These are phyloP conservation scores for Ptychodera flava DNA, from an alignment of 35 echinoderm and acorn worm genomes.

Conservation along the genomic window DNA sequence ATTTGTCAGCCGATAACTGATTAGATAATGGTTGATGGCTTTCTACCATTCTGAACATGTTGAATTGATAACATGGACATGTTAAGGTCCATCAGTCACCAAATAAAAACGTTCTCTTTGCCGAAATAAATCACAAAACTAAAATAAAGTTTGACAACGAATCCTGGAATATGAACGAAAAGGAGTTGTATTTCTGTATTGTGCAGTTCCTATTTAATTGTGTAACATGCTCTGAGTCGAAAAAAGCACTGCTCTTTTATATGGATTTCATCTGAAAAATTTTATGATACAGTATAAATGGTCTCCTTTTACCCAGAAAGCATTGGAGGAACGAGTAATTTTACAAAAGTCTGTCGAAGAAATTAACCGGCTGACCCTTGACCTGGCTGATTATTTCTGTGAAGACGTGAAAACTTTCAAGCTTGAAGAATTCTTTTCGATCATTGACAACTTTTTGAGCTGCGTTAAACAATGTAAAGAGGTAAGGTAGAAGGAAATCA, in stretches of 20 bases:
- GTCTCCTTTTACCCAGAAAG: constrained; percentile 25
- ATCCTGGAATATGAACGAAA: neutral
- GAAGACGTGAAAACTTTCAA: constrained; percentile 80
- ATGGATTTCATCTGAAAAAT: neutral
- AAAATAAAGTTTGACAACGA: neutral
- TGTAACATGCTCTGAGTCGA: too few relatives aligned
- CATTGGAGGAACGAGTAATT: constrained; percentile 40
- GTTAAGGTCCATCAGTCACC: too few relatives aligned
- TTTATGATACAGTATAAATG: neutral
- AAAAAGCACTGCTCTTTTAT: too few relatives aligned
- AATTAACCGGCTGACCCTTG: constrained; percentile 54
- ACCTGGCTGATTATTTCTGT: constrained; percentile 72
- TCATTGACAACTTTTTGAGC: constrained; percentile 81
- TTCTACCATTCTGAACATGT: too few relatives aligned
- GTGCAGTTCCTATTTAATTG: too few relatives aligned
- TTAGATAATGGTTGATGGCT: too few relatives aligned
- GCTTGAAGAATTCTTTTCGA: constrained; percentile 65
- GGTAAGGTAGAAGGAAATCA: constrained; percentile 38
- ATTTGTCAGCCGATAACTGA: too few relatives aligned
- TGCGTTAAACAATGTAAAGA: constrained; percentile 67
- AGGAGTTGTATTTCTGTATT: neutral
- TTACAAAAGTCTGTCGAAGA: constrained; percentile 42
- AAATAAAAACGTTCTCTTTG: too few relatives aligned
- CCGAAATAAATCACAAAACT: too few relatives aligned
- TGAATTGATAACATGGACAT: too few relatives aligned